Conservation (phyloP, 2,888 invertebrate genomes). For the Laothoe populi region DNA sequence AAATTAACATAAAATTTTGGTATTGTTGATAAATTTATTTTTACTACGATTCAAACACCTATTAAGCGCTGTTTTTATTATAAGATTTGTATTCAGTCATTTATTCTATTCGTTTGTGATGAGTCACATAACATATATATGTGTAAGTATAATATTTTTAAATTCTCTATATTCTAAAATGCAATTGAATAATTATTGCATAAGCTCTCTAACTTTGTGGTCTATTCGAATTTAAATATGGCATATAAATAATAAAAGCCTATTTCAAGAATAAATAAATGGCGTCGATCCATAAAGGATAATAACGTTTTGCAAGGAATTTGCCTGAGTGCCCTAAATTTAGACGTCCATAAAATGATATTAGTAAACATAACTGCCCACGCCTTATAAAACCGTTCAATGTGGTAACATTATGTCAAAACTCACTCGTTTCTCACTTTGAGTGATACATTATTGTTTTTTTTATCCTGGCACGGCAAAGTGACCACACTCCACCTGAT, state of each 20-base stretch:
- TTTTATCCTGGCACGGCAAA: no score
- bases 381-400: conserved; percentile 24
- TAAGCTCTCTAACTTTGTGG: not conserved
- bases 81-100: no score
- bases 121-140: no score
- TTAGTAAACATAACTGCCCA: conserved; percentile 27
- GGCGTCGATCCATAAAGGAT: conserved; percentile 22
- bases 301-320: conserved; percentile 25
- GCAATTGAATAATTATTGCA: not conserved
- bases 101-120: no score
- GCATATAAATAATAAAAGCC: conserved; percentile 2
- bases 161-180: not conserved
- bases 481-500: no score
- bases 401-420: conserved; percentile 12
- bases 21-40: no score
- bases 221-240: not conserved
- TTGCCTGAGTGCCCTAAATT: conserved; percentile 29
- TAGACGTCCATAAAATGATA: conserved; percentile 29
- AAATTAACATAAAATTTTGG: no score
- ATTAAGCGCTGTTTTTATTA: no score
- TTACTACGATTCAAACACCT: no score
- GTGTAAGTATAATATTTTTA: not conserved
- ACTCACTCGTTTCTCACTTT: not conserved
- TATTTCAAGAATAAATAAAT: not conserved
- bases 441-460: not conserved